Percentiles rank a stretch among this genome's conserved stretches.
These are phyloP conservation scores for Eristalis pertinax DNA, from an alignment of 2,888 invertebrate species.

Conservation along the genomic window DNA sequence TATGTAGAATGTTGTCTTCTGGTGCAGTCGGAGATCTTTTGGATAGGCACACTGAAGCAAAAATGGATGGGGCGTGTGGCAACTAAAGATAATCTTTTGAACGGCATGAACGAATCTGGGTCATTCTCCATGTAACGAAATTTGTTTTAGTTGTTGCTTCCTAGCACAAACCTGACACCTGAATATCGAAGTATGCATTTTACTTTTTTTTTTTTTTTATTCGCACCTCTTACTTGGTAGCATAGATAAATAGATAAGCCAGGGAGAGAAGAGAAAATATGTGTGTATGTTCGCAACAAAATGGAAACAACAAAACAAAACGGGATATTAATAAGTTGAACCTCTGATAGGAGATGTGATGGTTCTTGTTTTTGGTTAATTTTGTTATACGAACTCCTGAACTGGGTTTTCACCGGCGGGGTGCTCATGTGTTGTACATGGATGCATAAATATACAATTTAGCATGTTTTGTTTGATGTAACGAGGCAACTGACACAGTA, in stretches of 20 bases:
- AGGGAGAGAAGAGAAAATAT: background rate
- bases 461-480: background rate
- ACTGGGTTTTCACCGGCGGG: background rate
- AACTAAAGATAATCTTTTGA: conserved; percentile 47
- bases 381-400: background rate
- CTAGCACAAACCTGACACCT: conserved; percentile 17
- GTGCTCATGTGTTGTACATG: no score
- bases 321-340: background rate
- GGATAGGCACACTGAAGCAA: background rate
- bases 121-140: conserved; percentile 48
- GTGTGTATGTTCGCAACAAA: background rate
- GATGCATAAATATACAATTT: background rate
- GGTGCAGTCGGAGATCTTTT: conserved; percentile 13
- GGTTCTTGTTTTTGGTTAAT: background rate
- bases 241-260: conserved; percentile 7
- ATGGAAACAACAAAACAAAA: background rate
- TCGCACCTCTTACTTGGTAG: background rate
- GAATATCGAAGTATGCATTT: conserved; percentile 30
- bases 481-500: background rate
- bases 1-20: conserved; percentile 31
- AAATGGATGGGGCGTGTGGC: conserved; percentile 14
- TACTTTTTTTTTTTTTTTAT: conserved; percentile 13
- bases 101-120: conserved; percentile 36
- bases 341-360: background rate
- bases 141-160: conserved; percentile 34